These are phyloP conservation scores for Thymelicus sylvestris DNA, from an alignment of 2,888 invertebrate species.

Conservation along the genomic window DNA sequence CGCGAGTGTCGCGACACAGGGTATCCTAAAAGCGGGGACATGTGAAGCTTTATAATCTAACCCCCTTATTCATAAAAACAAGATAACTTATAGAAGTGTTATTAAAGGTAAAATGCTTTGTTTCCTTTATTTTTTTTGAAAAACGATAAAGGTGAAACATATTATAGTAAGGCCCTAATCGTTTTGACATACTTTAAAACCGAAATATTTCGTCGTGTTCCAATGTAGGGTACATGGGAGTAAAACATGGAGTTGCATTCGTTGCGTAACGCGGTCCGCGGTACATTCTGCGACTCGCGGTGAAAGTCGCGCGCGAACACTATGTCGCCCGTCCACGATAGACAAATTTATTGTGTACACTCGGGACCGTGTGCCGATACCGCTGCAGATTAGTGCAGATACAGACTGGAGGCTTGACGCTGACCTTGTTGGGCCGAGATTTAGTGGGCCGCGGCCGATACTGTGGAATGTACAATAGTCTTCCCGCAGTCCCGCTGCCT, in stretches of 20 bases:
- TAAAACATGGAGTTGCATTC: conserved; percentile 37
- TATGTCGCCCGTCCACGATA: conserved; percentile 13
- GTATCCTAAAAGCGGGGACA: too few species aligned
- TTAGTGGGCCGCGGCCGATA: not conserved
- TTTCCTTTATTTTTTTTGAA: too few species aligned
- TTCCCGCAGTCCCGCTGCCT: not conserved
- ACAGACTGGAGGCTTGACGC: not conserved
- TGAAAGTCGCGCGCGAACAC: conserved; percentile 41
- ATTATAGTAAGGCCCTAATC: too few species aligned
- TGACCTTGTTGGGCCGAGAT: not conserved
- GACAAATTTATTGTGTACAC: conserved; percentile 25
- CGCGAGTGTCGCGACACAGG: too few species aligned
- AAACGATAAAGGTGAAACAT: too few species aligned
- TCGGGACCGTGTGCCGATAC: not conserved
- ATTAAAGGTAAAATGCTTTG: too few species aligned
- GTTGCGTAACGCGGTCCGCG: conserved; percentile 43
- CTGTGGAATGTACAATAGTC: not conserved
- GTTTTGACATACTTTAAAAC: too few species aligned
- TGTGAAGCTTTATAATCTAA: too few species aligned
- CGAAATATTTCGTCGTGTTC: too few species aligned
- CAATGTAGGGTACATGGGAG: too few species aligned
- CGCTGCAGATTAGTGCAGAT: conserved; percentile 4
- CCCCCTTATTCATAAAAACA: too few species aligned
- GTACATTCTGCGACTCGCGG: conserved; percentile 36
- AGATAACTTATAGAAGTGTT: too few species aligned